Evolutionary conservation across 2,113 vertebrate genomes (phyloP).

Genomic region (Dicrurus megarhynchus): DNA sequence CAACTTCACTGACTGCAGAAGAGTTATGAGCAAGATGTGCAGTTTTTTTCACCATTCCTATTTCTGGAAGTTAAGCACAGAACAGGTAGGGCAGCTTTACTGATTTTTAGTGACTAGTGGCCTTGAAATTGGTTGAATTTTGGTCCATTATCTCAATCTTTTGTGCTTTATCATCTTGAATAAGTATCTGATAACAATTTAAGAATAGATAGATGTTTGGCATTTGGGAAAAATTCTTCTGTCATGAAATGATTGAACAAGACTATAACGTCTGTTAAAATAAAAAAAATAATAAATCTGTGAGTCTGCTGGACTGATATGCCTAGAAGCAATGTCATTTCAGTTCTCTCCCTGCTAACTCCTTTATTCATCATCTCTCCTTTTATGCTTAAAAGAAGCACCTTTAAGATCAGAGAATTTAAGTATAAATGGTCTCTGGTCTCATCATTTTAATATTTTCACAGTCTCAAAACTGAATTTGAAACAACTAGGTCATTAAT

Average conservation of each 20-base stretch:
- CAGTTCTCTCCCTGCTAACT: neutral
- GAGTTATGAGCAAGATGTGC: neutral
- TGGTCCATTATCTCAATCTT: neutral
- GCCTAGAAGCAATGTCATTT: neutral
- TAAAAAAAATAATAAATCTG: neutral
- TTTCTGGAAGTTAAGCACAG: neutral
- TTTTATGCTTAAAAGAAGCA: neutral
- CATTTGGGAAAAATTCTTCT: neutral
- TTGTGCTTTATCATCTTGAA: neutral
- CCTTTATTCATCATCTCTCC: neutral
- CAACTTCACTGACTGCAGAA: neutral
- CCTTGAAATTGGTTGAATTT: neutral
- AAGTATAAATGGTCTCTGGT: neutral
- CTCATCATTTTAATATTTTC: neutral
- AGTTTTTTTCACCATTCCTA: neutral
- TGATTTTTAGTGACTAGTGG: neutral
- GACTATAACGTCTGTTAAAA: neutral
- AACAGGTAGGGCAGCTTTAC: neutral
- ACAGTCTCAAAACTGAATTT: neutral
- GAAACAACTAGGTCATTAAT: neutral
- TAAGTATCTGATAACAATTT: neutral
- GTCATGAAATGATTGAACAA: neutral
- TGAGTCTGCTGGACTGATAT: neutral
- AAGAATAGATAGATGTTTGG: neutral
- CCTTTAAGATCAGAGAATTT: neutral